Evolutionary conservation across 2,797 vertebrate species (phyloP).

Genomic region (Podarcis siculus): DNA sequence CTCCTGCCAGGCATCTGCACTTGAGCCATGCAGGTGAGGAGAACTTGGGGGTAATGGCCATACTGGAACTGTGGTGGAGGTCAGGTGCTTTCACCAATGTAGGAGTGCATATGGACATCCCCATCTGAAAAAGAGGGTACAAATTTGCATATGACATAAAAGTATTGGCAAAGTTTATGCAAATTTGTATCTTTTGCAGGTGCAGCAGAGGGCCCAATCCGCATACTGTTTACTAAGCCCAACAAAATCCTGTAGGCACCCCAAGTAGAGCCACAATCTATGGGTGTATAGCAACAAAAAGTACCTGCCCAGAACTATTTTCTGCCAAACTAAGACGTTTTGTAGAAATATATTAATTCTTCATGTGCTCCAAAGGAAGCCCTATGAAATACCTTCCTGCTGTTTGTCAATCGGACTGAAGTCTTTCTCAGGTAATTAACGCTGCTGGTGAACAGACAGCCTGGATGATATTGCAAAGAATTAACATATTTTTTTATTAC

Average conservation of each 20-base stretch:
- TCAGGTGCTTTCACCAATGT: background rate
- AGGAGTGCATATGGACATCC: background rate
- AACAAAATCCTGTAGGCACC: no score
- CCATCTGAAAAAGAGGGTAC: no score
- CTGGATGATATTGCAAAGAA: constrained; percentile 36
- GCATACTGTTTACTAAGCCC: no score
- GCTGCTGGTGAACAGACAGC: constrained; percentile 39
- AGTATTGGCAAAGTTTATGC: no score
- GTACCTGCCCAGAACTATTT: constrained; percentile 32
- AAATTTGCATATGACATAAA: no score
- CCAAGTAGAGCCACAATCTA: no score
- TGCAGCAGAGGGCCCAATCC: no score
- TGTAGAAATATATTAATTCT: constrained; percentile 39
- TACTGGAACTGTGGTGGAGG: background rate
- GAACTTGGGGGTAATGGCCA: background rate
- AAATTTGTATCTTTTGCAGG: no score
- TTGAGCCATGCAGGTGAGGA: background rate
- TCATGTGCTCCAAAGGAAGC: constrained; percentile 28
- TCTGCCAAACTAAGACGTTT: constrained; percentile 21
- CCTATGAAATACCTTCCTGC: constrained; percentile 27
- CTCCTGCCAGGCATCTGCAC: background rate
- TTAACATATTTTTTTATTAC: constrained; percentile 32
- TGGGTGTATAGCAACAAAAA: background rate
- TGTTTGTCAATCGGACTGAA: constrained; percentile 6
- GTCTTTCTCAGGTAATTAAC: constrained; percentile 33